Percentiles rank a stretch among this genome's conserved stretches.
phyloP scores from a whole-genome alignment of 2,113 vertebrate species.

The Hydrochoerus hydrochaeris region DNA sequence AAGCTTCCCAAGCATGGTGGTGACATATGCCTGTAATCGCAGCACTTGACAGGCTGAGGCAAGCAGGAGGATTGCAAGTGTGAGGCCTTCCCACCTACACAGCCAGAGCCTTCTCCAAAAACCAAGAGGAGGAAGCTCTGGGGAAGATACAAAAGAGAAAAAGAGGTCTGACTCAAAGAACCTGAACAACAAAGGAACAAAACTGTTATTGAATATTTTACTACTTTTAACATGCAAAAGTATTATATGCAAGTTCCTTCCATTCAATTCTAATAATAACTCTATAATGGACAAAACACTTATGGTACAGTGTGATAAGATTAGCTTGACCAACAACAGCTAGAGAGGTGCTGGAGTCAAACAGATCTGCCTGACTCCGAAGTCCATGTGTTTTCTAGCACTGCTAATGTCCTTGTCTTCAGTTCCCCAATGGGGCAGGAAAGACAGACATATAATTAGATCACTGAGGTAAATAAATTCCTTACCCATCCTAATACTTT shows the following conservation, averaged over 20 bases:
- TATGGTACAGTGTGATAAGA: neutral
- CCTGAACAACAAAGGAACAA: neutral
- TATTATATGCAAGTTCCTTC: neutral
- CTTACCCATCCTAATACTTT: neutral
- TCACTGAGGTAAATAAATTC: neutral
- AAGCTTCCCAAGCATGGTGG: neutral
- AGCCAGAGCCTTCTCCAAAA: neutral
- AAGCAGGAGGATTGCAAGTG: neutral
- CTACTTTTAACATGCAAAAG: neutral
- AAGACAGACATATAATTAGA: neutral
- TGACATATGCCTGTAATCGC: neutral
- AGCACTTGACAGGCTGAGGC: neutral
- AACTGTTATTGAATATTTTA: neutral
- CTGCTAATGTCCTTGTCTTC: neutral
- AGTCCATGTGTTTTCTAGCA: neutral
- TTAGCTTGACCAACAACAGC: neutral
- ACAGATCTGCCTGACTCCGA: neutral
- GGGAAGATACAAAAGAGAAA: slow-evolving; percentile 18
- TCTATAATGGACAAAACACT: neutral
- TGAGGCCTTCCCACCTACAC: neutral
- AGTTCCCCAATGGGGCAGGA: neutral
- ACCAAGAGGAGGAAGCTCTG: neutral
- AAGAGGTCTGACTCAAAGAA: neutral
- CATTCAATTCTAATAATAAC: slow-evolving; percentile 36
- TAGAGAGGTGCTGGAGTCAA: slow-evolving; percentile 15